Evolutionary conservation across 1,140 invertebrate genomes (phyloP), one percentile per base, ranked within the genome.

Genomic region (Oryctes rhinoceros): DNA sequence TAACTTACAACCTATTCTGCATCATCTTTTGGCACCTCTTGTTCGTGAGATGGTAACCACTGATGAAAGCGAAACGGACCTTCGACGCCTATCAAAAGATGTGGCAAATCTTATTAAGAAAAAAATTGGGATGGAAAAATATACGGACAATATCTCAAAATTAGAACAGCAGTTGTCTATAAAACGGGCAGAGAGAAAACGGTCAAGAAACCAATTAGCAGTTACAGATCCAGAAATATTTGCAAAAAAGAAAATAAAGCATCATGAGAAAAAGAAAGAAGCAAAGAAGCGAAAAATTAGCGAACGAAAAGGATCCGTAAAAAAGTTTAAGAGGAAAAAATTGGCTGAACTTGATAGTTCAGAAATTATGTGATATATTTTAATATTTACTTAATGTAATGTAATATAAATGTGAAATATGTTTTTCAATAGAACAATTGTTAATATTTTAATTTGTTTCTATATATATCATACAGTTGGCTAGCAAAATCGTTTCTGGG

Each of bases 221-320:
- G 91, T 96, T 0, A 92, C 91, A 0, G 91, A 96, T 89, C 95
- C 95, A 35, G 94, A 95, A 83, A 89, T 91, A 81, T 93, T 93
- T 39, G 94, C 94, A 0, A 94, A 94, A 85, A 92, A 92, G 85
- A 95, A 94, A 88, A 91, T 96, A 5, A 92, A 92, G 74, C 91
- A 92, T 80, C 92, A 95, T 83, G 90, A 93, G 80, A 94, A 92
- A 84, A 96, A 96, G 83, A 94, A 93, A 84, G 91, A 92, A 79
- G 88, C 92, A 0, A 95, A 93, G 84, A 95, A 95, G 83, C 87
- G 91, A 59, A 94, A 93, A 88, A 87, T 93, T 24, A 90, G 90
- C 59, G 88, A 87, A 81, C 80, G 89, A 1, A 92, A 90, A 85
- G 90, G 85, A 10, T 79, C 39, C 9, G 83, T 83, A 76, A 84